Percentiles rank a stretch among this genome's conserved stretches.
These are phyloP conservation scores for Sorex araneus DNA, from an alignment of 2,113 vertebrate genomes.

Conservation along the genomic window DNA sequence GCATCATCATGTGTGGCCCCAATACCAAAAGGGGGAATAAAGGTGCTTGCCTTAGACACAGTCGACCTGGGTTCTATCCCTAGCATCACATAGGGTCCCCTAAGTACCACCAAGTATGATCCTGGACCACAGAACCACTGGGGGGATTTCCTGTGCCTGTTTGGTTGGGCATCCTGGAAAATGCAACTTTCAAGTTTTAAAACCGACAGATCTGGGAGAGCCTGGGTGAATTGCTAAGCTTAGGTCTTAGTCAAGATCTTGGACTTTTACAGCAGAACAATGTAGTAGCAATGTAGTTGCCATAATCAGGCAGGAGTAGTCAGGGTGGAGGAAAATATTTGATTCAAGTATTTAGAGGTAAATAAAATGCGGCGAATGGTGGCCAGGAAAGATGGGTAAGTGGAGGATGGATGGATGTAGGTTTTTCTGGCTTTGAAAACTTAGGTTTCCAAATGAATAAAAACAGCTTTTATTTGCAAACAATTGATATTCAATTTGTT, in stretches of 20 bases:
- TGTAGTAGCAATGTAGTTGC: background rate
- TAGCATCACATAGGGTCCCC: too few species aligned
- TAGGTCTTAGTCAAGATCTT: background rate
- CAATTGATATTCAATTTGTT: background rate
- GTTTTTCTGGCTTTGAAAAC: slow-evolving; percentile 11
- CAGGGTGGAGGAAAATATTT: background rate
- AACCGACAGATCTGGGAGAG: background rate
- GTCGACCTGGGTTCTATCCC: too few species aligned
- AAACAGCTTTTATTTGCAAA: too few species aligned
- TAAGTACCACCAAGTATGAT: too few species aligned
- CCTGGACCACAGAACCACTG: too few species aligned
- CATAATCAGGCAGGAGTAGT: background rate
- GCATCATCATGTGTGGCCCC: too few species aligned
- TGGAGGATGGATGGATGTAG: background rate
- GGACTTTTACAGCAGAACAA: background rate
- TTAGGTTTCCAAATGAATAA: background rate
- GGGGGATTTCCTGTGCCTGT: too few species aligned
- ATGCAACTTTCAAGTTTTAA: background rate
- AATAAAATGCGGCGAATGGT: background rate
- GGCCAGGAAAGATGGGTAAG: background rate
- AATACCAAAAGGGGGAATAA: too few species aligned
- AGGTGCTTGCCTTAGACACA: too few species aligned
- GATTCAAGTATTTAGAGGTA: background rate
- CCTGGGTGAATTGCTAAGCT: background rate
- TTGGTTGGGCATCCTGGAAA: background rate